phyloP scores from a whole-genome alignment of 2,888 invertebrate species.

The Lasioglossum villosulum region DNA sequence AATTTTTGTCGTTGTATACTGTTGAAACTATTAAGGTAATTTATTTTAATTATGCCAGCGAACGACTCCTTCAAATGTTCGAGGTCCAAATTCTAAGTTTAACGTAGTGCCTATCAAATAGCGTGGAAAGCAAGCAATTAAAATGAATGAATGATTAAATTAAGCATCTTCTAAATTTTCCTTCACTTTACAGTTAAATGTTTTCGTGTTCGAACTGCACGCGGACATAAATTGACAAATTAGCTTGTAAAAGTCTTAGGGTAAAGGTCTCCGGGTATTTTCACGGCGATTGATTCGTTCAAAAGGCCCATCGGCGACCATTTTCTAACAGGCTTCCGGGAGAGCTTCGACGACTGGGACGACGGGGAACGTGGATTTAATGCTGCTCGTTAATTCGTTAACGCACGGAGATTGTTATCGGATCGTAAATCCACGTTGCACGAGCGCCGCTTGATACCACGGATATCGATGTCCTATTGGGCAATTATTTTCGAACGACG shows the following conservation, averaged over 20 bases:
- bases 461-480: slow-evolving; percentile 51
- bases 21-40: too few relatives aligned
- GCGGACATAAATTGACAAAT: not conserved
- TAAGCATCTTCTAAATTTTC: not conserved
- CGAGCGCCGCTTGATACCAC: slow-evolving; percentile 15
- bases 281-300: slow-evolving; percentile 26
- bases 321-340: slow-evolving; percentile 25
- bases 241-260: not conserved
- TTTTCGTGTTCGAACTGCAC: not conserved
- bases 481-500: slow-evolving; percentile 55
- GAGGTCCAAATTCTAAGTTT: too few relatives aligned
- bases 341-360: slow-evolving; percentile 12
- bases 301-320: not conserved
- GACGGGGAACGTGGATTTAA: slow-evolving; percentile 28
- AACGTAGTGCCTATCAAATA: too few relatives aligned
- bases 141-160: not conserved
- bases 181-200: not conserved
- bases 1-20: too few relatives aligned
- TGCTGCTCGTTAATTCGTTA: slow-evolving; percentile 60
- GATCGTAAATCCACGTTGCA: slow-evolving; percentile 58
- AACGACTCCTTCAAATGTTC: too few relatives aligned
- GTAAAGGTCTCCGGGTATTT: not conserved
- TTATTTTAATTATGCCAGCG: too few relatives aligned
- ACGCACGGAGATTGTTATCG: slow-evolving; percentile 63
- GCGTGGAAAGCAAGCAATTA: too few relatives aligned